Evolutionary conservation across 2,797 vertebrate species (phyloP).

Genomic region (Anisognathus igniventris): DNA sequence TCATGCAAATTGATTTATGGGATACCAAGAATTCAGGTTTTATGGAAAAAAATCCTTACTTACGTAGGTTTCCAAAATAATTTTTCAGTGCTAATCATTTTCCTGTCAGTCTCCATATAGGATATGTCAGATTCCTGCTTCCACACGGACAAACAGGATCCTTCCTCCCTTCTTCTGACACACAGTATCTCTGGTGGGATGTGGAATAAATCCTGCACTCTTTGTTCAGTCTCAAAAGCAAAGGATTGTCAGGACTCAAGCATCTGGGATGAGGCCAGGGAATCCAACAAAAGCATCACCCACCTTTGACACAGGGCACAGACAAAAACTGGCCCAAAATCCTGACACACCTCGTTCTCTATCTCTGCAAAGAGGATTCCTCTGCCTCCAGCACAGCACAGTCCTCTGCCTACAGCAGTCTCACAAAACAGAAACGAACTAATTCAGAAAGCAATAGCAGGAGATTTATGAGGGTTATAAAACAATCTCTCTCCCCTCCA

Average conservation of each 20-base stretch:
- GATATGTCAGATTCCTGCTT: neutral
- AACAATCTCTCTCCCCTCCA: neutral
- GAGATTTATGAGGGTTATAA: neutral
- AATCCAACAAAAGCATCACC: neutral
- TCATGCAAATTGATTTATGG: neutral
- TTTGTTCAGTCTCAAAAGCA: neutral
- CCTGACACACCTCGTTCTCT: neutral
- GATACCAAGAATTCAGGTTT: neutral
- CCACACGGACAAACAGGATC: neutral
- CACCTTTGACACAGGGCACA: neutral
- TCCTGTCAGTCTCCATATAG: neutral
- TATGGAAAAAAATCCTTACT: neutral
- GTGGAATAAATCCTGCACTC: neutral
- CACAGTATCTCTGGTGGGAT: fast-evolving
- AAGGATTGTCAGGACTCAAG: neutral
- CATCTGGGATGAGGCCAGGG: neutral
- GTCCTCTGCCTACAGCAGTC: neutral
- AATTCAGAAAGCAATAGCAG: neutral
- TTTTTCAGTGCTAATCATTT: neutral
- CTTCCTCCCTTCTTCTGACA: neutral
- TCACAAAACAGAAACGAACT: neutral
- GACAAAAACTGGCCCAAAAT: neutral
- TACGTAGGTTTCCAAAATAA: neutral
- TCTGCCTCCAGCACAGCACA: neutral
- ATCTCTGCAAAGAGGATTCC: neutral